Percentiles rank a stretch among this genome's conserved stretches.
Evolutionary conservation across 2,888 invertebrate species (phyloP).

Genomic region (Osedax frankpressi): DNA sequence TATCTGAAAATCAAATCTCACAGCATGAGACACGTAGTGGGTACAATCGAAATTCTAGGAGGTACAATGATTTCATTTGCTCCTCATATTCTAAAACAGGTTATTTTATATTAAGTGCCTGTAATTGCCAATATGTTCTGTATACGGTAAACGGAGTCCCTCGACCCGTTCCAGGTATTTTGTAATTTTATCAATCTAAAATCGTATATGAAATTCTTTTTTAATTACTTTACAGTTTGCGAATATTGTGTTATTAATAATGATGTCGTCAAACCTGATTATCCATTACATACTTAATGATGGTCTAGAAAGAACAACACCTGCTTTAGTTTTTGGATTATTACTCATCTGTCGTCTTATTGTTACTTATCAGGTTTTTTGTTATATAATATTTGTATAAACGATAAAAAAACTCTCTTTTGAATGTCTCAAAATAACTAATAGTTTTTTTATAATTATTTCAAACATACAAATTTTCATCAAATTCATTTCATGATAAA

Average conservation of each 20-base stretch:
- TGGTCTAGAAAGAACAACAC: constrained; percentile 43
- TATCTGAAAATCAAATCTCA: not conserved
- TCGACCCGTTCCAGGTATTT: no score
- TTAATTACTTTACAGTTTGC: constrained; percentile 69
- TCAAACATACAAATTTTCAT: no score
- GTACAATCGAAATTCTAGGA: not conserved
- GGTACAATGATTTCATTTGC: not conserved
- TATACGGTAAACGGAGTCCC: no score
- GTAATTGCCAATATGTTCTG: no score
- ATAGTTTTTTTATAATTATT: no score
- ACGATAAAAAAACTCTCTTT: no score
- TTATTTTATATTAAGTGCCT: not conserved
- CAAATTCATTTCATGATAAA: no score
- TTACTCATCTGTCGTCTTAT: constrained; percentile 43
- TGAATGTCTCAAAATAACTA: no score
- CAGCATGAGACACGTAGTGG: not conserved
- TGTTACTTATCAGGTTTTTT: constrained; percentile 27
- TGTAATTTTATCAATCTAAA: no score
- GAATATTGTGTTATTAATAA: constrained; percentile 65
- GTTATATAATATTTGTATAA: no score
- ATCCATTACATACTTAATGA: constrained; percentile 51
- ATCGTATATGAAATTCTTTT: no score
- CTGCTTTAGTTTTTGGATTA: constrained; percentile 44
- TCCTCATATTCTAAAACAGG: not conserved
- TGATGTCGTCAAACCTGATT: constrained; percentile 79